These are phyloP conservation scores for Urocyon cinereoargenteus DNA, from an alignment of 2,797 vertebrate genomes.

Conservation along the genomic window DNA sequence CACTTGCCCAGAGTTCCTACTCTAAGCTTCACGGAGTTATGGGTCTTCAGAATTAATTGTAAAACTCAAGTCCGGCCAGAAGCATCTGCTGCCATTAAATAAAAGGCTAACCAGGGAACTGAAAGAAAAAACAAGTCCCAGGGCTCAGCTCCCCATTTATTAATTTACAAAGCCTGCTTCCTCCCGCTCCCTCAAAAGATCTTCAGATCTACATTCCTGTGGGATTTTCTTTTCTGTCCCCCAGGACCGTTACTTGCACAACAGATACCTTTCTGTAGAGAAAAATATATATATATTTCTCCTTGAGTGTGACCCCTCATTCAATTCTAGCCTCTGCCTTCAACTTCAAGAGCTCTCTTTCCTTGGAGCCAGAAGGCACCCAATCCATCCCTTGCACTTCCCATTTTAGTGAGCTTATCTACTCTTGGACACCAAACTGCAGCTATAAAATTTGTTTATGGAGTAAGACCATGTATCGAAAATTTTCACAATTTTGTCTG, in stretches of 20 bases:
- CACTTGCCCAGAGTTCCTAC: conserved; percentile 52
- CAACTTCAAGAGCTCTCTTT: conserved; percentile 1
- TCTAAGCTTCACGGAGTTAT: background rate
- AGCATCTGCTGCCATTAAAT: conserved; percentile 50
- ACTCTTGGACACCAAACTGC: background rate
- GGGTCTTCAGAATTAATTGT: conserved; percentile 65
- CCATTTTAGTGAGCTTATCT: background rate
- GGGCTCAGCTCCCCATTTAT: background rate
- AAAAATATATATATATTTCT: background rate
- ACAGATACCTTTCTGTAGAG: background rate
- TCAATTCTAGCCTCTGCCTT: conserved; percentile 40
- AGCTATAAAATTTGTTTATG: background rate
- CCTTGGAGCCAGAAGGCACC: background rate
- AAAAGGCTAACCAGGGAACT: conserved; percentile 48
- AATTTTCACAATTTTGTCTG: background rate
- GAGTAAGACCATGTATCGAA: background rate
- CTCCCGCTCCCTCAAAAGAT: background rate
- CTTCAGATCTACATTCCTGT: background rate
- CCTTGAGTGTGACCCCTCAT: background rate
- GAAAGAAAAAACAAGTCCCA: conserved; percentile 34
- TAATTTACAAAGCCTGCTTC: conserved; percentile 62
- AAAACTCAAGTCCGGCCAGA: conserved; percentile 60
- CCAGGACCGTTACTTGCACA: background rate
- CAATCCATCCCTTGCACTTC: background rate
- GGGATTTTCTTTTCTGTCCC: conserved; percentile 54